A percentile compares a stretch with the other conserved stretches of the same genome.
These are phyloP conservation scores for Melanotaenia pygmaea DNA, from an alignment of 2,797 vertebrate species.

Conservation along the genomic window DNA sequence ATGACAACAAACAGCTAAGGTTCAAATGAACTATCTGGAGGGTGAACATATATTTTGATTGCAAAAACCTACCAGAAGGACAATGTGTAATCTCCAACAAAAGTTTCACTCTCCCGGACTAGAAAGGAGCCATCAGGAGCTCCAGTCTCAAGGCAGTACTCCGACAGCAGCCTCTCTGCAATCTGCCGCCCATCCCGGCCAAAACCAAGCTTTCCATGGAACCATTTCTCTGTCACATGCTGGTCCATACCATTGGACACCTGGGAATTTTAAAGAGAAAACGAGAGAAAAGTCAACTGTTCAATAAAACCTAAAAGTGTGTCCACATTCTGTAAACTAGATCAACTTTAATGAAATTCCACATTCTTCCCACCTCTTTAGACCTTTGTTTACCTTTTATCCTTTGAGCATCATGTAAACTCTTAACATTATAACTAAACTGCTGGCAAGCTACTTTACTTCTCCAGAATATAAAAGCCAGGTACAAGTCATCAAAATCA, in stretches of 20 bases:
- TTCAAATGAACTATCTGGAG: neutral
- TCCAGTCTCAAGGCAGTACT: slow-evolving; percentile 96
- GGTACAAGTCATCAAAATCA: neutral
- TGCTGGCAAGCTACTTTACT: neutral
- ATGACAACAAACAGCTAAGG: neutral
- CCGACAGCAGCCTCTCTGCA: slow-evolving; percentile 92
- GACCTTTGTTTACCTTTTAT: neutral
- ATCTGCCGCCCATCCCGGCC: slow-evolving; percentile 95
- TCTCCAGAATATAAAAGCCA: neutral
- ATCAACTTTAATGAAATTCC: neutral
- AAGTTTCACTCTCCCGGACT: slow-evolving; percentile 98
- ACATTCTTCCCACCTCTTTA: neutral
- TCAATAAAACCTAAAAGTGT: neutral
- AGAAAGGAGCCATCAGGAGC: slow-evolving; percentile 96
- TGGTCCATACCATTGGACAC: slow-evolving; percentile 92
- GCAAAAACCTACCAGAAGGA: slow-evolving; percentile 92
- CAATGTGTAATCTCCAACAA: slow-evolving; percentile 97
- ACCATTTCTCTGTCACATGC: slow-evolving; percentile 96
- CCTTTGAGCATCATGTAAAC: neutral
- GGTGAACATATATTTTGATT: neutral
- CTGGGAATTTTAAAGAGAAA: slow-evolving; percentile 67
- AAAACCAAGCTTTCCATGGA: slow-evolving; percentile 95
- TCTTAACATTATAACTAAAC: neutral
- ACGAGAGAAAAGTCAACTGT: neutral
- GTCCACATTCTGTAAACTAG: neutral